These are phyloP conservation scores for Malacoraja senta DNA, from an alignment of 2,797 vertebrate species.

Conservation along the genomic window DNA sequence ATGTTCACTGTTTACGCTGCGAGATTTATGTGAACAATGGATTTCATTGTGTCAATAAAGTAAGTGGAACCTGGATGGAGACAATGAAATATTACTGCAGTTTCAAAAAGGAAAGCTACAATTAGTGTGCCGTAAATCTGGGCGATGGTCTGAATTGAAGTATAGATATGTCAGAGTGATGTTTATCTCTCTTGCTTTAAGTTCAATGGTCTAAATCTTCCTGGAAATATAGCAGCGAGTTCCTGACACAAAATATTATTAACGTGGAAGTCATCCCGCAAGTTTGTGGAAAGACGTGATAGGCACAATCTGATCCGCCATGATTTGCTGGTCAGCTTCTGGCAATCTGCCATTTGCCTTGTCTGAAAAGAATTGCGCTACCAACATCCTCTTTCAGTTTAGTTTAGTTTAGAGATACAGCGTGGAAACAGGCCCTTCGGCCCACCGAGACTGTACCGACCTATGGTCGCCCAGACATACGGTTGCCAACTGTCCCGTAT, in stretches of 20 bases:
- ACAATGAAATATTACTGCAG: constrained; percentile 10
- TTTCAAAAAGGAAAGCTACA: not conserved
- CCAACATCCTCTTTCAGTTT: too few relatives aligned
- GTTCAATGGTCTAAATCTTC: not conserved
- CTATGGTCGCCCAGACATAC: too few relatives aligned
- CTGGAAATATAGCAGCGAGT: not conserved
- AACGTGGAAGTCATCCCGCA: not conserved
- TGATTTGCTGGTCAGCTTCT: not conserved
- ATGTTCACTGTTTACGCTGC: too few relatives aligned
- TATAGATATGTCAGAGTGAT: not conserved
- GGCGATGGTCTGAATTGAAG: not conserved
- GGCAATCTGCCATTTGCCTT: not conserved
- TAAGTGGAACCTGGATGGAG: not conserved
- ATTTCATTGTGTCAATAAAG: too few relatives aligned
- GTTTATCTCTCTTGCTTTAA: not conserved
- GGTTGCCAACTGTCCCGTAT: too few relatives aligned
- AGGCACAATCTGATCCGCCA: not conserved
- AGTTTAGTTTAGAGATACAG: too few relatives aligned
- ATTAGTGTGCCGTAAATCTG: not conserved
- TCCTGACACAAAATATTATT: not conserved
- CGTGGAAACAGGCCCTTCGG: too few relatives aligned
- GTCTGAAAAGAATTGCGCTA: not conserved
- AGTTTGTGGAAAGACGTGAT: not conserved
- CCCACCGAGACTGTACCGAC: too few relatives aligned
- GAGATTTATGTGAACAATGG: too few relatives aligned